Base-by-base conservation (phyloP, 2,113 vertebrate genomes). In the Geococcyx californianus region DNA sequence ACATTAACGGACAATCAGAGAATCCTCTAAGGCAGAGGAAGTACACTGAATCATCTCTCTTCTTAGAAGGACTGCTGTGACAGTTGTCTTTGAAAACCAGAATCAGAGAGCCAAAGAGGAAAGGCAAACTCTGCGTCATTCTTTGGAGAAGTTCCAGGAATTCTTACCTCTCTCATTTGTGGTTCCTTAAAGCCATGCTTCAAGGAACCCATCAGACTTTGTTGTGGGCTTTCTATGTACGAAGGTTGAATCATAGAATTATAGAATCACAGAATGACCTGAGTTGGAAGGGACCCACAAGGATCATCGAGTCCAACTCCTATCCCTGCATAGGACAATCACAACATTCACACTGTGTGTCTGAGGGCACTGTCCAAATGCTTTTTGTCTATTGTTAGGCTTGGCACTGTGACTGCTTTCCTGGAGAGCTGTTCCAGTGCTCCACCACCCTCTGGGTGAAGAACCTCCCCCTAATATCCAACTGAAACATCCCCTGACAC, bases 101-200 rank as follows among this genome's bases (percentile, higher is more conserved):
- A 87, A 59, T 79, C 24, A 58, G 68, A 78, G n/a, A 93, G 36
- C 14, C n/a, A 73, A 81, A 84, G 58, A 91, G 38, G 49, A 83
- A 94, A 91, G 15, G 7, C 6, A 52, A 28, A 21, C 25, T 68
- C 51, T 88, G 47, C 25, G 31, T 90, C 0, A 0, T 21, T 49
- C 34, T 82, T 92, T 90, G 75, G 15, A 93, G 75, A 92, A 83
- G 60, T 93, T 64, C 42, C 68, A 93, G 38, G 72, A 94, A 80
- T 67, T 91, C 34, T 74, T 90, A 5, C 26, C 42, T 80, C 36
- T 68, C 42, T 85, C 33, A 26, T 86, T 86, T 90, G 81, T 4
- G 1, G 17, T 47, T 90, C 17, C 38, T 88, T 47, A 93, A 80
- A 87, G 14, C 29, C 33, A 74, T 0, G 0, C 42, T 91, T 93